Conservation (phyloP, 1,140 invertebrate genomes). For the Drosophila bocki region DNA sequence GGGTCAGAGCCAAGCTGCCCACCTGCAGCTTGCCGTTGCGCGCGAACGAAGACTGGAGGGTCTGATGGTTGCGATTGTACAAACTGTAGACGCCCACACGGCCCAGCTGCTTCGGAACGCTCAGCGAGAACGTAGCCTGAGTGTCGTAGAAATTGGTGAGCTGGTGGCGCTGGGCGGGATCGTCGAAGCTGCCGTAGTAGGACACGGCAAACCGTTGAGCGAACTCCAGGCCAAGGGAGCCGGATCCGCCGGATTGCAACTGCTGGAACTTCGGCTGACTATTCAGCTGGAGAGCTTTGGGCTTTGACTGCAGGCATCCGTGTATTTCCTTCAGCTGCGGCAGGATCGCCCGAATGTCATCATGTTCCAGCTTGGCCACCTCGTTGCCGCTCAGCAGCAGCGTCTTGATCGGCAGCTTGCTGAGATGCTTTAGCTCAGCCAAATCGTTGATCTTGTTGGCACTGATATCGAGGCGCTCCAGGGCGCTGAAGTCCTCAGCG, state of each 20-base stretch:
- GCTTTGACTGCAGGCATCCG: slow-evolving; percentile 4
- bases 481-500: background rate
- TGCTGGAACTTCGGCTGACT: background rate
- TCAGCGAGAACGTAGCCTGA: slow-evolving; percentile 36
- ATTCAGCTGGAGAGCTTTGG: no score
- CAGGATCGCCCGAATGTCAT: slow-evolving; percentile 7
- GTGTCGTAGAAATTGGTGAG: slow-evolving; percentile 21
- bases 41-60: slow-evolving; percentile 12
- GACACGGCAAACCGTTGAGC: slow-evolving; percentile 5
- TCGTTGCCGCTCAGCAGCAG: slow-evolving; percentile 33
- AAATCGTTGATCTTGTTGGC: slow-evolving; percentile 33
- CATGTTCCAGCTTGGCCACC: slow-evolving; percentile 12
- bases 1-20: slow-evolving; percentile 1
- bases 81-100: slow-evolving; percentile 11
- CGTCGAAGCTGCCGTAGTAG: slow-evolving; percentile 38
- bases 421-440: slow-evolving; percentile 26
- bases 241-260: background rate
- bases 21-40: slow-evolving; percentile 24
- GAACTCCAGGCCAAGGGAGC: background rate
- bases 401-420: background rate
- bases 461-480: slow-evolving; percentile 49
- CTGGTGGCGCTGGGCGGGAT: background rate
- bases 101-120: slow-evolving; percentile 4
- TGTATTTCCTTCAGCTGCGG: slow-evolving; percentile 22
- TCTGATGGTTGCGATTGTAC: slow-evolving; percentile 39